A percentile compares a stretch with the other conserved stretches of the same genome.
phyloP scores from a whole-genome alignment of 1,140 invertebrate species.

The Macrobrachium nipponense region DNA sequence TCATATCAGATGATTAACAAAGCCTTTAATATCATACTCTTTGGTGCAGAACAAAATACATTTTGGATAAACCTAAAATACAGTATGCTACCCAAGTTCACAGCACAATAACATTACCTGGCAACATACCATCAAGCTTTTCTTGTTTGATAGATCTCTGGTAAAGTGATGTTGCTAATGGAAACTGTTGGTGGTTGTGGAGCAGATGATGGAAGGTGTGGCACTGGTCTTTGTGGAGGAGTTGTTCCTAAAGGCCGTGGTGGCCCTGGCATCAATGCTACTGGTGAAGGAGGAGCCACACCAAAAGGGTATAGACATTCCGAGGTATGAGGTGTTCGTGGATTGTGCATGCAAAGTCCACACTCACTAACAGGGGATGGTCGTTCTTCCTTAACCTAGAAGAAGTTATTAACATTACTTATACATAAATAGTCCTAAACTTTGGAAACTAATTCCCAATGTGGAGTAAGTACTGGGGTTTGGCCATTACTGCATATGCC shows the following conservation, averaged over 20 bases:
- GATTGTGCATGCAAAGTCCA: constrained; percentile 61
- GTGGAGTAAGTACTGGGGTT: no score
- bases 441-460: no score
- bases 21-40: neutral
- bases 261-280: constrained; percentile 42
- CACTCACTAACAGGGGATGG: constrained; percentile 62
- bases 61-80: no score
- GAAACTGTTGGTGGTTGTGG: constrained; percentile 20
- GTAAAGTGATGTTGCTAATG: constrained; percentile 37
- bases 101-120: neutral
- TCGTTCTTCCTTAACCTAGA: constrained; percentile 62
- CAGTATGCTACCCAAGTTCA: no score
- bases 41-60: no score
- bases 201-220: constrained; percentile 15
- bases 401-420: neutral
- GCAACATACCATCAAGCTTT: constrained; percentile 52
- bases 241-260: constrained; percentile 32
- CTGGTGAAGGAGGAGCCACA: constrained; percentile 52
- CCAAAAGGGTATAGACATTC: constrained; percentile 58
- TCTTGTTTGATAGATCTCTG: constrained; percentile 59
- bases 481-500: no score
- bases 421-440: no score
- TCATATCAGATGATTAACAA: no score
- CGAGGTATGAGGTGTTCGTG: constrained; percentile 58
- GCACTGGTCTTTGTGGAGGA: constrained; percentile 53